Evolutionary conservation across 2,113 vertebrate species (phyloP).

Genomic region (Dipodomys merriami): DNA sequence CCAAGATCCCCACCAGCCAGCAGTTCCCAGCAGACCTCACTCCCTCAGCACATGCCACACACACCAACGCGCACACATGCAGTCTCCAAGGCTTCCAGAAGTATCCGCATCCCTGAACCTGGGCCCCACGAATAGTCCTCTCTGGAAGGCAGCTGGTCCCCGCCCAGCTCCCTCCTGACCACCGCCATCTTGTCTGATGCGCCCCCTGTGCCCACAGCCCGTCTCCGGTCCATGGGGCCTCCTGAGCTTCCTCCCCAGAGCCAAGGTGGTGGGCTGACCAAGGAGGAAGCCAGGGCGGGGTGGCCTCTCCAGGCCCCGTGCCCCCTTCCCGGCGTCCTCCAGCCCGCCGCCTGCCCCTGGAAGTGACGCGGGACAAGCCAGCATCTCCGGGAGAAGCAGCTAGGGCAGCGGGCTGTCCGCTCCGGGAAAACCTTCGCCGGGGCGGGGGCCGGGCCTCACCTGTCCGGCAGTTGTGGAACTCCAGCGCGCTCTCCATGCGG

Average conservation of each 20-base stretch:
- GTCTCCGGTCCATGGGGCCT: too few relatives aligned
- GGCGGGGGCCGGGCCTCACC: conserved; percentile 83
- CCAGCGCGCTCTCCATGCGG: conserved; percentile 95
- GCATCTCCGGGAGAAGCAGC: too few relatives aligned
- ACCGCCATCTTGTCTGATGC: neutral
- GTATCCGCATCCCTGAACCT: neutral
- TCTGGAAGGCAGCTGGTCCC: neutral
- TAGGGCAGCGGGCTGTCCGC: too few relatives aligned
- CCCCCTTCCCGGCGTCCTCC: too few relatives aligned
- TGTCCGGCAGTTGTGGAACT: conserved; percentile 99
- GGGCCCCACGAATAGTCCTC: neutral
- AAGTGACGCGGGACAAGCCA: too few relatives aligned
- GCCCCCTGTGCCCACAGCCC: too few relatives aligned
- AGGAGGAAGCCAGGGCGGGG: too few relatives aligned
- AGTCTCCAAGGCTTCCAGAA: neutral
- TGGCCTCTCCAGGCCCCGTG: too few relatives aligned
- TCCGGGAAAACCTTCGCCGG: too few relatives aligned
- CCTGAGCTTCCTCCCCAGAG: too few relatives aligned
- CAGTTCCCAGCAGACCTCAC: neutral
- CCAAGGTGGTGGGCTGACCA: too few relatives aligned
- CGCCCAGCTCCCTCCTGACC: neutral
- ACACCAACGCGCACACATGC: neutral
- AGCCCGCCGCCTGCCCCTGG: too few relatives aligned
- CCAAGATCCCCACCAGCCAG: neutral
- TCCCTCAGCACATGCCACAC: neutral